These are phyloP conservation scores for Chromis chromis DNA, from an alignment of 2,797 vertebrate species.

Conservation along the genomic window DNA sequence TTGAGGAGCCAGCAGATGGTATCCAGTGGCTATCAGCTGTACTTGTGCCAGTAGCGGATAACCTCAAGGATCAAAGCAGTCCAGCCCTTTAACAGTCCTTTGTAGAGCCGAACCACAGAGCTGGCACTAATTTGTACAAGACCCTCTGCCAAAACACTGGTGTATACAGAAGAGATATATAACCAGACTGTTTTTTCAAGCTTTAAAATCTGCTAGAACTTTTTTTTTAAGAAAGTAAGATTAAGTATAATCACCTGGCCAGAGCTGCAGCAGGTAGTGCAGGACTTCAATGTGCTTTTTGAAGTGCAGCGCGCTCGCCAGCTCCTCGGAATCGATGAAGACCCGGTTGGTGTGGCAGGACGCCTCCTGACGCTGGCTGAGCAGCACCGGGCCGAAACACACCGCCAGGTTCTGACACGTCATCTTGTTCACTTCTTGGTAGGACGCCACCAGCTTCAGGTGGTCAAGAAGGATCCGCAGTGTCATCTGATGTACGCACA, in stretches of 20 bases:
- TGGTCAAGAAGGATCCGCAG: slow-evolving; percentile 94
- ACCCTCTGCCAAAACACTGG: slow-evolving; percentile 11
- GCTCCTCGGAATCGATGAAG: slow-evolving; percentile 96
- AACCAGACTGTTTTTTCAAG: slow-evolving; percentile 16
- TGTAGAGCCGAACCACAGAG: slow-evolving; percentile 55
- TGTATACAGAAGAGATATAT: not conserved
- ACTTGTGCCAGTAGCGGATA: slow-evolving; percentile 47
- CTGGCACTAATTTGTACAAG: slow-evolving; percentile 28
- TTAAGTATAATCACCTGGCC: slow-evolving; percentile 88
- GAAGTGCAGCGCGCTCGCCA: slow-evolving; percentile 96
- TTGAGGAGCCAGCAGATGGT: slow-evolving; percentile 64
- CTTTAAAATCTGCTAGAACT: not conserved
- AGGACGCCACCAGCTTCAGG: slow-evolving; percentile 94
- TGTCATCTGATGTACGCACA: slow-evolving; percentile 84
- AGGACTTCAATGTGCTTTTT: slow-evolving; percentile 99
- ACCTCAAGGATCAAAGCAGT: slow-evolving; percentile 71
- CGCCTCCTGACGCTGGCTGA: slow-evolving; percentile 95
- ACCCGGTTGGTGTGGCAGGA: slow-evolving; percentile 92
- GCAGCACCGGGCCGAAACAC: slow-evolving; percentile 95
- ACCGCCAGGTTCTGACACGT: slow-evolving; percentile 98
- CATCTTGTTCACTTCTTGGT: slow-evolving; percentile 97
- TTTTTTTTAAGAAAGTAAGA: not conserved
- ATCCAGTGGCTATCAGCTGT: slow-evolving; percentile 62
- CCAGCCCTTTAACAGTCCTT: slow-evolving; percentile 46
- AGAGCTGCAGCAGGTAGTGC: slow-evolving; percentile 96